Base-by-base conservation (phyloP, 2,888 invertebrate species). In the Leuctra nigra region DNA sequence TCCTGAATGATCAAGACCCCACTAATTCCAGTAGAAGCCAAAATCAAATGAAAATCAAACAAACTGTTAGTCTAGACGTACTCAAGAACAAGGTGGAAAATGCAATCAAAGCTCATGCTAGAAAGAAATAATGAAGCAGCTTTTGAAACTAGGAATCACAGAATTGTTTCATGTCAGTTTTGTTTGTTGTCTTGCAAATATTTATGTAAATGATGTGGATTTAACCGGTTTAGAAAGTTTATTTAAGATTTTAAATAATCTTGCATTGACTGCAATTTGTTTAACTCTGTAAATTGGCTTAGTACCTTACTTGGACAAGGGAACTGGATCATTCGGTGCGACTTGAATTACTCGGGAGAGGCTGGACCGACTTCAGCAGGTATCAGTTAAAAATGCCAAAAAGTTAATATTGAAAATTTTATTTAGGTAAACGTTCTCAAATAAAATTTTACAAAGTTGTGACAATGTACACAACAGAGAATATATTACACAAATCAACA, bases 381-480 rank as follows among this genome's bases (percentile, higher is more conserved):
- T 7, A 7, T 29, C 29, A 7, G 29, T 29, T 29, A 16, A 41
- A 20, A 29, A 29, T 29, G 29, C 29, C 41, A 41, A 14, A n/a
- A 36, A 13, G 41, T 41, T 4, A 18, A 18, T 29, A 29, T 29
- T 6, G 29, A 7, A 29, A 29, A 7, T 29, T 29, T 29, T 29
- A 29, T 29, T 29, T 29, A 29, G 29, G 11, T 29, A 29, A 6
- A 6, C 11, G 29, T 36, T 23, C 48, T 61, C 55, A 58, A 56
- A 61, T 56, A 56, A 57, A 55, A 58, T 55, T 52, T 61, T 58
- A 61, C 60, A 61, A 60, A 58, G 56, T 54, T 50, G 50, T 50
- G 50, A 33, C 50, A 50, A 23, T 22, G 22, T 33, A 50, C 35
- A 35, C 33, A 50, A 50, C 41, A 41, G 18, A 20, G 14, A 41